Conservation (phyloP, 2,113 vertebrate genomes). For the Neopipo cinnamomea region DNA sequence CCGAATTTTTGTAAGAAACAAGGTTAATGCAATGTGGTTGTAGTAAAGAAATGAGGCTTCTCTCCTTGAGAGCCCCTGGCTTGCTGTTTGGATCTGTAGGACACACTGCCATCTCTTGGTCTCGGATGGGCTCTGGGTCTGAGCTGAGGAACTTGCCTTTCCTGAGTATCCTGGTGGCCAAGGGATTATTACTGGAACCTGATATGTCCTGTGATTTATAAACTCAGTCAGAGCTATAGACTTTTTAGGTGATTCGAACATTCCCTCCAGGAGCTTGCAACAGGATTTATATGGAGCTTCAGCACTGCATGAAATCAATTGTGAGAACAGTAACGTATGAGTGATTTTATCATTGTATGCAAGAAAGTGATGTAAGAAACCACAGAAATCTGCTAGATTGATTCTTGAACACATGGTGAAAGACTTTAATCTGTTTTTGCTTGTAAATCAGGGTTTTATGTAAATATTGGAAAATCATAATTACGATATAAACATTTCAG, state of each 20-base stretch:
- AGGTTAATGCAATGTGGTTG: neutral
- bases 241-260: neutral
- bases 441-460: neutral
- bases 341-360: neutral
- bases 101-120: slow-evolving; percentile 42
- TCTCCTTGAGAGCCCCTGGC: neutral
- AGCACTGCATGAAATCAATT: neutral
- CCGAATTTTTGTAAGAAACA: neutral
- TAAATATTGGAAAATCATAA: neutral
- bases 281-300: neutral
- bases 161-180: neutral
- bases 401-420: neutral
- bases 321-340: neutral
- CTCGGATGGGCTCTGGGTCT: neutral
- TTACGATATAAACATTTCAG: neutral
- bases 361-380: neutral
- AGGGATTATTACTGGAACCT: neutral
- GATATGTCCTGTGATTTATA: neutral
- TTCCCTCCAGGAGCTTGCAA: neutral
- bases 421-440: neutral
- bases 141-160: neutral
- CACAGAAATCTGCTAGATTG: neutral
- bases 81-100: neutral
- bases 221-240: neutral
- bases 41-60: neutral